Percentiles rank a stretch among this genome's conserved stretches.
Conservation (phyloP, 2,113 vertebrate genomes). For the Chitala chitala region DNA sequence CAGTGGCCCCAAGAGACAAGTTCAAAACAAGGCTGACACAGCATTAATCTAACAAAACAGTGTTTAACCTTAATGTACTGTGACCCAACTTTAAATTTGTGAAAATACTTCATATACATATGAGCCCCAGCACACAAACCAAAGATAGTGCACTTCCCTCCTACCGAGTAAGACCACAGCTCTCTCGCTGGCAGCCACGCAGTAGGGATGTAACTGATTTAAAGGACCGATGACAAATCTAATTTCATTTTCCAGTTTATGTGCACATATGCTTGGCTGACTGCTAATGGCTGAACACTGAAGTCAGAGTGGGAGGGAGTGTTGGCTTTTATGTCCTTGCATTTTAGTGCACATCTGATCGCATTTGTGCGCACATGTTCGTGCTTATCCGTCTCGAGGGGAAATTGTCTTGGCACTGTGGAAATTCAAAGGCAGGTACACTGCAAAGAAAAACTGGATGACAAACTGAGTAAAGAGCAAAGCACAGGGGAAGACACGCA, state of each 20-base stretch:
- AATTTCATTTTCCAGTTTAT: neutral
- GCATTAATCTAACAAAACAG: neutral
- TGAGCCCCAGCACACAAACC: neutral
- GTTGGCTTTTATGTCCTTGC: neutral
- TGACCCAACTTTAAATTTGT: neutral
- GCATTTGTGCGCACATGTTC: neutral
- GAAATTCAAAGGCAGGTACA: slow-evolving; percentile 21
- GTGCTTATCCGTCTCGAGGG: neutral
- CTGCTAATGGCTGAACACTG: neutral
- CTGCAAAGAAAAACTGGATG: too few relatives aligned
- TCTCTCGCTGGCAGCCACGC: neutral
- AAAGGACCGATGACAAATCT: neutral
- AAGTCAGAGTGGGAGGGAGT: neutral
- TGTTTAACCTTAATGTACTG: neutral
- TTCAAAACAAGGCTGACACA: neutral
- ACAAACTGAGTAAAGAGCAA: too few relatives aligned
- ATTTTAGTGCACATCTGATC: neutral
- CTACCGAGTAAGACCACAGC: neutral
- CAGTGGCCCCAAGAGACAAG: neutral
- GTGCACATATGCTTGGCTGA: neutral
- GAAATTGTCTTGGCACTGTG: slow-evolving; percentile 41
- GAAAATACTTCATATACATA: neutral
- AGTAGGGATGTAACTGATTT: neutral
- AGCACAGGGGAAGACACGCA: too few relatives aligned
- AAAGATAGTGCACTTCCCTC: neutral